A percentile compares a stretch with the other conserved stretches of the same genome.
phyloP scores from a whole-genome alignment of 2,797 vertebrate species.

The Artibeus lituratus region DNA sequence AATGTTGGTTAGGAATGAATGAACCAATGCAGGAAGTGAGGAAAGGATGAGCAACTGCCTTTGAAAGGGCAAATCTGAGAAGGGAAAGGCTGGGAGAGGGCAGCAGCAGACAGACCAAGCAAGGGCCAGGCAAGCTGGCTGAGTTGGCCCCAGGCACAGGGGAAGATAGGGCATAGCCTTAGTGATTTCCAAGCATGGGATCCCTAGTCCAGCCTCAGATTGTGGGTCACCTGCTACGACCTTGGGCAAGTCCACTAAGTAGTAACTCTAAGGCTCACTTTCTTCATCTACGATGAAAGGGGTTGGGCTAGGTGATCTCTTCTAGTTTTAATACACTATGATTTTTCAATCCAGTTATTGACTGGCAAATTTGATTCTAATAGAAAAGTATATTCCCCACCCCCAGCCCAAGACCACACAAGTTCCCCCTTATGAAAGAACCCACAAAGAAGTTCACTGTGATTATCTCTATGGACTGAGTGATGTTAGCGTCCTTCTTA shows the following conservation, averaged over 20 bases:
- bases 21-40: neutral
- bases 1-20: neutral
- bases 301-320: neutral
- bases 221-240: neutral
- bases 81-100: neutral
- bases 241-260: neutral
- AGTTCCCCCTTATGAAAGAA: neutral
- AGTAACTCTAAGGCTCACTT: neutral
- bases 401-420: neutral
- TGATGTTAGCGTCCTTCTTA: neutral
- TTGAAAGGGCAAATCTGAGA: neutral
- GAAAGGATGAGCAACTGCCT: neutral
- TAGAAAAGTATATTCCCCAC: neutral
- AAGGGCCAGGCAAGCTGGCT: neutral
- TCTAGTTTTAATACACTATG: neutral
- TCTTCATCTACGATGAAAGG: neutral
- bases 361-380: neutral
- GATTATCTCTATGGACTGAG: neutral
- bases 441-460: neutral
- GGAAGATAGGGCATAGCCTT: neutral
- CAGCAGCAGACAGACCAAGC: neutral
- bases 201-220: neutral
- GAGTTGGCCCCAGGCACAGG: neutral
- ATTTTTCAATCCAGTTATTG: neutral
- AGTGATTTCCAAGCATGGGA: neutral